These are phyloP conservation scores for Sitta carolinensis DNA, from an alignment of 2,797 vertebrate genomes.

Conservation along the genomic window DNA sequence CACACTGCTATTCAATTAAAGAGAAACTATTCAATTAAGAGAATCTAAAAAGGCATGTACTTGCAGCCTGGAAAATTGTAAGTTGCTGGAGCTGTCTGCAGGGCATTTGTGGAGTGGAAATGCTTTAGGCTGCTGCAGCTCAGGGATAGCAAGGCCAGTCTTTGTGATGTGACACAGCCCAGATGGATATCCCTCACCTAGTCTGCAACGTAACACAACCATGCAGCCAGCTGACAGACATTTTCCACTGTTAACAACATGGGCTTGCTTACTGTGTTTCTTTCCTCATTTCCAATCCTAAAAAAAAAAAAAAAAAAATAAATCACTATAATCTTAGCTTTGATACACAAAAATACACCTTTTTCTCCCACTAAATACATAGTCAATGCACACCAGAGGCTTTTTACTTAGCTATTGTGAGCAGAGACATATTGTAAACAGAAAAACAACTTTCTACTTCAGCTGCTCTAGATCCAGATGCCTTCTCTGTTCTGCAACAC, in stretches of 20 bases:
- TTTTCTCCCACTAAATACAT: neutral
- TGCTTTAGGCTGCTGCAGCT: neutral
- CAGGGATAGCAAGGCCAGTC: neutral
- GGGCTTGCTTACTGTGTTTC: neutral
- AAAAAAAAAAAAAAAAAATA: neutral
- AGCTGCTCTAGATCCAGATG: slow-evolving; percentile 56
- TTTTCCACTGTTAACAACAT: neutral
- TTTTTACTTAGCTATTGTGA: neutral
- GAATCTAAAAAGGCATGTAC: neutral
- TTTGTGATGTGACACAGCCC: neutral
- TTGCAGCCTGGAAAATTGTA: neutral
- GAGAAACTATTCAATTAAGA: neutral
- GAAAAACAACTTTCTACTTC: slow-evolving; percentile 48
- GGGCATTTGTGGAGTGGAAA: neutral
- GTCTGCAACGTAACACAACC: neutral
- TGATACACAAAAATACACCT: neutral
- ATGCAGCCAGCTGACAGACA: neutral
- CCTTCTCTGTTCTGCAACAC: slow-evolving; percentile 17
- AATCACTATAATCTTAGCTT: neutral
- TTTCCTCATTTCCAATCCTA: neutral
- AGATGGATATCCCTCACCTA: neutral
- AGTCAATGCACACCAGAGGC: neutral
- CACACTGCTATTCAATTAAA: neutral
- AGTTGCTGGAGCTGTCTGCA: neutral
- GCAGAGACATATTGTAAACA: slow-evolving; percentile 29